Percentiles rank a stretch among this genome's conserved stretches.
Evolutionary conservation across 2,113 vertebrate species (phyloP).

Genomic region (Platichthys flesus): DNA sequence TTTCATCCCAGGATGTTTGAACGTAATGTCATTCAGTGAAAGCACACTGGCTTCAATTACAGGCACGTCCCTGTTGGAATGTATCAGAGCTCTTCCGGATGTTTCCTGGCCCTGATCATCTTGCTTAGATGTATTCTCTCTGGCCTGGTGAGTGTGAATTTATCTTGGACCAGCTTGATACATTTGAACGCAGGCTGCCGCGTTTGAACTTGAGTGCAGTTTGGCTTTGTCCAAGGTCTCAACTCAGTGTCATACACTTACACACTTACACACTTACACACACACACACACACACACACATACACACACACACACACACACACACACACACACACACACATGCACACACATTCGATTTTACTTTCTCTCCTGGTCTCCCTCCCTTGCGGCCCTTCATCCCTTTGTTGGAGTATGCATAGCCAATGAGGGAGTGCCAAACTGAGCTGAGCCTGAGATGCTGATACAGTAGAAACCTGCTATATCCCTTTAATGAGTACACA

Average conservation of each 20-base stretch:
- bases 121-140: constrained; percentile 58
- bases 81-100: constrained; percentile 32
- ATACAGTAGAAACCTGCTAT: constrained; percentile 76
- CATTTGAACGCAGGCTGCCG: constrained; percentile 39
- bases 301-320: constrained; percentile 15
- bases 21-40: constrained; percentile 44
- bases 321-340: constrained; percentile 26
- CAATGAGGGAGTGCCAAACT: constrained; percentile 69
- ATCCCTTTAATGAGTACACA: constrained; percentile 82
- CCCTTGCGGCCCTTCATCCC: constrained; percentile 50
- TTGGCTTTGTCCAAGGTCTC: constrained; percentile 66
- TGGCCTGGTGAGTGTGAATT: constrained; percentile 54
- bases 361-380: constrained; percentile 26
- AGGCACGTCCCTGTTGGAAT: constrained; percentile 45
- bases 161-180: constrained; percentile 65
- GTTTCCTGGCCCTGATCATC: constrained; percentile 52
- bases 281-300: constrained; percentile 30
- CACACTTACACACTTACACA: constrained; percentile 23
- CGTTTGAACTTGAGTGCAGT: constrained; percentile 60
- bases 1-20: constrained; percentile 53
- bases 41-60: constrained; percentile 28
- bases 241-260: constrained; percentile 15
- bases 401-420: constrained; percentile 63
- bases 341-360: constrained; percentile 20
- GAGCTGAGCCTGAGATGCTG: constrained; percentile 80